These are phyloP conservation scores for Corydoras sp. DNA, from an alignment of 2,113 vertebrate species.

Conservation along the genomic window DNA sequence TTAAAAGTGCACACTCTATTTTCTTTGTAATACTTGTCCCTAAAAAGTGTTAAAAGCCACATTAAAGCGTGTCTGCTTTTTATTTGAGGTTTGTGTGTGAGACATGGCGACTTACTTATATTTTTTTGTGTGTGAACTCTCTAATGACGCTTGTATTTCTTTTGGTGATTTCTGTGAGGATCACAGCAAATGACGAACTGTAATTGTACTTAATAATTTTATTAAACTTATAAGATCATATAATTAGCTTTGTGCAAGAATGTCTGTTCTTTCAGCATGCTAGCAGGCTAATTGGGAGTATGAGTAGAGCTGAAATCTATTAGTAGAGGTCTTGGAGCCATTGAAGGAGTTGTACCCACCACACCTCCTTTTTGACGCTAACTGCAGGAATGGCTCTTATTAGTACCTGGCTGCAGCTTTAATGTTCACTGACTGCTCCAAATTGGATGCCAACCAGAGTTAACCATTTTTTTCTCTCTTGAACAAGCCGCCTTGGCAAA, in stretches of 20 bases:
- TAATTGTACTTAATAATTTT: not conserved
- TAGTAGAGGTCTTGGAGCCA: constrained; percentile 59
- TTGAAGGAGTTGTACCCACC: constrained; percentile 49
- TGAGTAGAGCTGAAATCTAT: constrained; percentile 67
- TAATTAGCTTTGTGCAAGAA: no score
- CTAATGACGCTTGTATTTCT: not conserved
- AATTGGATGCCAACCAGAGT: constrained; percentile 66
- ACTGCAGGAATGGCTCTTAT: constrained; percentile 66
- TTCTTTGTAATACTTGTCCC: constrained; percentile 67
- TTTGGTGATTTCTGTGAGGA: not conserved
- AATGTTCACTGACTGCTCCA: constrained; percentile 60
- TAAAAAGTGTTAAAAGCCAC: constrained; percentile 58
- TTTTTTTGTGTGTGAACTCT: not conserved
- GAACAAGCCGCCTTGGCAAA: constrained; percentile 50
- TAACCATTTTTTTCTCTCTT: constrained; percentile 54
- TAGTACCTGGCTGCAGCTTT: constrained; percentile 68
- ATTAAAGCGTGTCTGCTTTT: constrained; percentile 56
- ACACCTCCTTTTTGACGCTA: constrained; percentile 54
- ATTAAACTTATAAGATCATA: not conserved
- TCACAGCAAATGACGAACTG: not conserved
- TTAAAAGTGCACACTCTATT: constrained; percentile 67
- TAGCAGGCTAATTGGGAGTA: constrained; percentile 61
- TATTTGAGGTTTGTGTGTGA: constrained; percentile 34
- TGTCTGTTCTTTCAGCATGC: constrained; percentile 32
- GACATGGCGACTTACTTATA: constrained; percentile 14